Evolutionary conservation across 2,797 vertebrate genomes (phyloP).

Genomic region (Sternotherus odoratus): DNA sequence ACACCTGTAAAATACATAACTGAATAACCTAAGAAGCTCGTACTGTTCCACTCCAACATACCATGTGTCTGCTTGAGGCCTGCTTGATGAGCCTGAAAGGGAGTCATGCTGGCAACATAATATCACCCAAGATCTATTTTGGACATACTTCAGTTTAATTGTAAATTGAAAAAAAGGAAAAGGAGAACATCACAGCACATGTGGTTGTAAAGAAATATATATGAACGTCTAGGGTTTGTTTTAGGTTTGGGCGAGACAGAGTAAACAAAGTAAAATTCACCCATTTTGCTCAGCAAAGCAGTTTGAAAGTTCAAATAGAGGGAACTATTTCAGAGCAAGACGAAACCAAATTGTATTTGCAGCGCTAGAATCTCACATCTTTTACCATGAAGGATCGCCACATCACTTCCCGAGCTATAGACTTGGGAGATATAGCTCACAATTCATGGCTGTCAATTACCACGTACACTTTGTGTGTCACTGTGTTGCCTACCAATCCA

Average conservation of each 20-base stretch:
- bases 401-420: not conserved
- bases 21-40: rapidly evolving
- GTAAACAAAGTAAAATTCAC: not conserved
- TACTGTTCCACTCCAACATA: not conserved
- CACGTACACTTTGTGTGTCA: not conserved
- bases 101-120: not conserved
- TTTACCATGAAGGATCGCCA: not conserved
- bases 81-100: not conserved
- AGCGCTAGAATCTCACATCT: not conserved
- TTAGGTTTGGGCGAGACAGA: not conserved
- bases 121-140: not conserved
- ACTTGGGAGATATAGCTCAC: not conserved
- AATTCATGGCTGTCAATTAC: rapidly evolving
- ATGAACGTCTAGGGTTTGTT: not conserved
- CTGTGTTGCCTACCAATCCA: not conserved
- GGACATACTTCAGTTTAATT: not conserved
- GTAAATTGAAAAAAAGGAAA: not conserved
- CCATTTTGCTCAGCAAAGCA: not conserved
- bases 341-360: not conserved
- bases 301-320: not conserved
- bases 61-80: not conserved
- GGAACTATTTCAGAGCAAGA: not conserved
- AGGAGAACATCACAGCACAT: not conserved
- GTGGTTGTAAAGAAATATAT: not conserved
- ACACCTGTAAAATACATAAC: not conserved